Conservation (phyloP, 2,113 vertebrate genomes). For the Pelecanoides urinatrix region DNA sequence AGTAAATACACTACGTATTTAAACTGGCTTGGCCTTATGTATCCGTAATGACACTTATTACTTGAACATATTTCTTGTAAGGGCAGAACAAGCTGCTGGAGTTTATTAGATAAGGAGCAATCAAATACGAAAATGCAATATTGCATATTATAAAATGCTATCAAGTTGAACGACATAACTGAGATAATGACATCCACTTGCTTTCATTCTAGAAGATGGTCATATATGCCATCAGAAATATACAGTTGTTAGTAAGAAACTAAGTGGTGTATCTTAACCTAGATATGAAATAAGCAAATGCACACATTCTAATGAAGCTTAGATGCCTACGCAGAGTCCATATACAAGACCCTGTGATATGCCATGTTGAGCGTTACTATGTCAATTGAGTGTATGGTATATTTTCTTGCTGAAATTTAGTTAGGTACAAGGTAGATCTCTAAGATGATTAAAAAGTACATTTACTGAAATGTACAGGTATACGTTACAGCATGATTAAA, state of each 20-base stretch:
- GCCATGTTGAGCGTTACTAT: background rate
- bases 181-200: background rate
- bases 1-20: background rate
- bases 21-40: background rate
- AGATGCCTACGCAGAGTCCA: background rate
- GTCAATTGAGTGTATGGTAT: background rate
- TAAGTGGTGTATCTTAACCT: background rate
- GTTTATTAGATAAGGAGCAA: background rate
- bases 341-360: background rate
- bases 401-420: background rate
- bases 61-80: background rate
- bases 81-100: background rate
- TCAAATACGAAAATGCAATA: background rate
- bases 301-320: background rate
- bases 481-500: background rate
- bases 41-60: background rate
- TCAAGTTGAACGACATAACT: background rate
- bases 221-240: background rate
- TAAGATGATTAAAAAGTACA: background rate
- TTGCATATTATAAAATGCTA: background rate
- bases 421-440: background rate
- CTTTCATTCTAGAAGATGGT: background rate
- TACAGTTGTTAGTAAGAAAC: background rate
- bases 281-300: background rate
- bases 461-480: background rate